Percentiles rank a stretch among this genome's conserved stretches.
Conservation (phyloP, 2,888 invertebrate species). For the Julus scanicus region DNA sequence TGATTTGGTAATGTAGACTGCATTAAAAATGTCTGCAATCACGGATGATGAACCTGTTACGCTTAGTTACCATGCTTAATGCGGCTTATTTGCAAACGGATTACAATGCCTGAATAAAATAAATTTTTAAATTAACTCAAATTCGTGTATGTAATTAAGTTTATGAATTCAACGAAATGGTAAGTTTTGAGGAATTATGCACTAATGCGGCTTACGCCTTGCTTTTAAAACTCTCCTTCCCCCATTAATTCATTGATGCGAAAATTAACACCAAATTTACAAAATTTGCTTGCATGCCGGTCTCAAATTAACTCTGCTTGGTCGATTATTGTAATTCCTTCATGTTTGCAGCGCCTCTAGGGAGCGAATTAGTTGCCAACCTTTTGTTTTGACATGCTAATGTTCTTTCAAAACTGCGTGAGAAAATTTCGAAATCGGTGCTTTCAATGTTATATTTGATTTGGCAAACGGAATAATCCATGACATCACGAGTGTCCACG, state of each 20-base stretch:
- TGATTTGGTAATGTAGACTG: not conserved
- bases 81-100: not conserved
- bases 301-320: conserved; percentile 2
- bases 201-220: not conserved
- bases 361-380: not conserved
- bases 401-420: not conserved
- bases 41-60: not conserved
- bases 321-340: not conserved
- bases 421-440: too few species aligned
- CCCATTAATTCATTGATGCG: not conserved
- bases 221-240: not conserved
- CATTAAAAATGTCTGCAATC: not conserved
- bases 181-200: too few species aligned
- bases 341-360: not conserved
- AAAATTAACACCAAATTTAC: not conserved
- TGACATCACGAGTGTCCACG: too few species aligned
- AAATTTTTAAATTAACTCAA: not conserved
- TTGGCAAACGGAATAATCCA: too few species aligned
- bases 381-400: not conserved
- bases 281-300: not conserved
- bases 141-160: not conserved
- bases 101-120: not conserved
- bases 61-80: not conserved
- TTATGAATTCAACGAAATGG: too few species aligned
- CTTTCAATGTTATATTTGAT: too few species aligned